Conservation (phyloP, 2,888 invertebrate species). For the Ennomos quercinarius region DNA sequence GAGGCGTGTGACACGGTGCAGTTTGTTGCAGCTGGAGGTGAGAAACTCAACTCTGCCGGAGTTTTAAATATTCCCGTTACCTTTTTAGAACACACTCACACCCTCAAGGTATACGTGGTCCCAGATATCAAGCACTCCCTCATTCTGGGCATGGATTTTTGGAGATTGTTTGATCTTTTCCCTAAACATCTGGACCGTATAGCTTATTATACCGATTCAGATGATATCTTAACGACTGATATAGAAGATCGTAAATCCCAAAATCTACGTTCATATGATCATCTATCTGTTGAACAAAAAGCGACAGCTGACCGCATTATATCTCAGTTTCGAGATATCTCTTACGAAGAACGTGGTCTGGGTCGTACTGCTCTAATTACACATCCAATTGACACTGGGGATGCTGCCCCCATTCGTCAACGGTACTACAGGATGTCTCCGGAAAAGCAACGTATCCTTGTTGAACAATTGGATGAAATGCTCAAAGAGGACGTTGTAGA, state of each 20-base stretch:
- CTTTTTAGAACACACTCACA: not conserved
- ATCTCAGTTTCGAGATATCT: not conserved
- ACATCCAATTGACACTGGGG: not conserved
- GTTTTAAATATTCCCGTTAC: not conserved
- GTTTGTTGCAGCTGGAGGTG: not conserved
- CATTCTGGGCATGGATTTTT: not conserved
- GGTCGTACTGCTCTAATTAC: not conserved
- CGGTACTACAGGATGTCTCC: not conserved
- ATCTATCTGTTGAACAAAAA: not conserved
- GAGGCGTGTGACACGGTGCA: not conserved
- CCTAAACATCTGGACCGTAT: not conserved
- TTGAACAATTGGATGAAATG: conserved; percentile 44
- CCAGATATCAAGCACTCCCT: not conserved
- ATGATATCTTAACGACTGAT: not conserved
- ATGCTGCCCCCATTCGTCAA: too few species aligned
- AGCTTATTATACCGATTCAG: not conserved
- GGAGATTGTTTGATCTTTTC: not conserved
- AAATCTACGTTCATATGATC: not conserved
- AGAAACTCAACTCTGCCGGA: not conserved
- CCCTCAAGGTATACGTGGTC: not conserved
- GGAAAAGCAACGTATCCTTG: not conserved
- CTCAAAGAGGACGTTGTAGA: conserved; percentile 35
- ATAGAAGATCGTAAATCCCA: too few species aligned
- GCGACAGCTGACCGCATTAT: not conserved
- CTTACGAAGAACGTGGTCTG: not conserved